These are phyloP conservation scores for Pseudococcus viburni DNA, from an alignment of 2,888 invertebrate genomes.

Conservation along the genomic window DNA sequence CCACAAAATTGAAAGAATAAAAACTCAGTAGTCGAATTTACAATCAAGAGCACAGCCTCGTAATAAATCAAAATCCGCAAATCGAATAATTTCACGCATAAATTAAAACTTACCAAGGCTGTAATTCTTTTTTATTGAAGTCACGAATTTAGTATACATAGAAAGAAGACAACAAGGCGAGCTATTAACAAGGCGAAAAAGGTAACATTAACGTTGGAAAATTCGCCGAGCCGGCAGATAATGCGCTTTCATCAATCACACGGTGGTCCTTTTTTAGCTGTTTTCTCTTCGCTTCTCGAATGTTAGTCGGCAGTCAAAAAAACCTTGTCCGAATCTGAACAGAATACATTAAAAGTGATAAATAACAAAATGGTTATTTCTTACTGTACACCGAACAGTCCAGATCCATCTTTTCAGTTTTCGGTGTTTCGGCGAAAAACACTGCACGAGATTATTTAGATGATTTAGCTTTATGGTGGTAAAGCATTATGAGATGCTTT, in stretches of 20 bases:
- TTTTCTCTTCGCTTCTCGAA: conserved; percentile 16
- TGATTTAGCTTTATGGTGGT: neutral
- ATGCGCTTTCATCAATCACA: conserved; percentile 60
- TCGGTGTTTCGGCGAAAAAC: conserved; percentile 28
- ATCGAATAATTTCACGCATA: conserved; percentile 22
- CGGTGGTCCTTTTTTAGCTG: conserved; percentile 31
- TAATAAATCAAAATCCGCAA: conserved; percentile 30
- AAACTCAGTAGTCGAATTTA: neutral
- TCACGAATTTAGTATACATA: neutral
- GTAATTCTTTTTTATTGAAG: conserved; percentile 18
- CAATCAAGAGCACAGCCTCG: too few relatives aligned
- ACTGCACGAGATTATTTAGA: neutral
- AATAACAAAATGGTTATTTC: conserved; percentile 60
- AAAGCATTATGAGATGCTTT: neutral
- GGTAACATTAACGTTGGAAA: conserved; percentile 31
- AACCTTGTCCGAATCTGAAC: conserved; percentile 45
- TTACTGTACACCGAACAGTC: neutral
- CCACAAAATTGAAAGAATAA: neutral
- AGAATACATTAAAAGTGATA: conserved; percentile 60
- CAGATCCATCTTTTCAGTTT: conserved; percentile 47
- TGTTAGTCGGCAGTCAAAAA: conserved; percentile 49
- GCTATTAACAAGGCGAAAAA: neutral
- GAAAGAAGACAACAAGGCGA: conserved; percentile 28
- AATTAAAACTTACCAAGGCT: neutral
- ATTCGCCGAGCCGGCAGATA: conserved; percentile 32